Evolutionary conservation across 2,797 vertebrate genomes (phyloP), one percentile per base, ranked within the genome.

Genomic region (Synaphobranchus kaupii): DNA sequence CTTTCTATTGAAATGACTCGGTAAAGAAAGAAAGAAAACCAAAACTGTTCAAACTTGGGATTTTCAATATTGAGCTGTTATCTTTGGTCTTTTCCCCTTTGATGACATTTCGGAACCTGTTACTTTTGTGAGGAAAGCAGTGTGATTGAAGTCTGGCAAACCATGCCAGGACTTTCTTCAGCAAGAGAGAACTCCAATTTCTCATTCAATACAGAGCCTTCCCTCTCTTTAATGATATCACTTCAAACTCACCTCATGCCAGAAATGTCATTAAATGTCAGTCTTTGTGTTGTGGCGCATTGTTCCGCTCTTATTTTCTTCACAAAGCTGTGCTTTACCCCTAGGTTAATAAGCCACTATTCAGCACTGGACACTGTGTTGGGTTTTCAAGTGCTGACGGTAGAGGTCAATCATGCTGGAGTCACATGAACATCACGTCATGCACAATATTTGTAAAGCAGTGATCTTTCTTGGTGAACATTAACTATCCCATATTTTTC

Each of bases 251-350:
- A 83, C 89, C 88, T 87, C 71, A 84, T 89, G 87, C 66, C 87
- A 87, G 84, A 90, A 92, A 92, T 90, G 90, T 91, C 90, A 91
- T 88, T 90, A 90, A 92, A 91, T 92, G 90, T 90, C 92, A 93
- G 85, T 84, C 83, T 90, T 90, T 84, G 87, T 83, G 89, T 87
- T 85, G 63, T 28, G 85, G 68, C 17, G 8, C 84, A 86, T 83
- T 73, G 52, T 85, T 25, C 39, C 54, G 83, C 80, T 84, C 84
- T 56, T 25, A 68, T 78, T 78, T 78, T 44, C 25, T 54, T 83
- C 44, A 81, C 76, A 66, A 44, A 60, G 81, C 48, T 78, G 39
- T 66, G 86, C 44, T 44, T 47, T 60, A 60, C n/a, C 60, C 15
- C 8, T 73, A 50, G 86, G 78, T 63, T 63, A 47, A 47, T 82